Evolutionary conservation across 2,797 vertebrate genomes (phyloP).

Genomic region (Siniperca scherzeri): DNA sequence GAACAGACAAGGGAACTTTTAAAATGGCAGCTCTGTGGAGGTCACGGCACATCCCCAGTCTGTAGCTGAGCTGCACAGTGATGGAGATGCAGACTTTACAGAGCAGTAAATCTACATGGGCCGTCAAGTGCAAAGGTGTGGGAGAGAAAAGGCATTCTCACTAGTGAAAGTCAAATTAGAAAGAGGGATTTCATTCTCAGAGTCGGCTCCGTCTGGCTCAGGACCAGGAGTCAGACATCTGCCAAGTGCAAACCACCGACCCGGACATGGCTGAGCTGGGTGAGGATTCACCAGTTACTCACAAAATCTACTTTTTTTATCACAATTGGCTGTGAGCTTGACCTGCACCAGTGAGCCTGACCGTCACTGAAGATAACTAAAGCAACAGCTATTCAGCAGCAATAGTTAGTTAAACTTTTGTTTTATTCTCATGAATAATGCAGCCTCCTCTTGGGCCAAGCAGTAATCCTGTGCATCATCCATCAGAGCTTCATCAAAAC

Average conservation of each 20-base stretch:
- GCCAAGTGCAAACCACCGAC: conserved; percentile 72
- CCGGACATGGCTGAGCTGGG: conserved; percentile 34
- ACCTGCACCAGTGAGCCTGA: background rate
- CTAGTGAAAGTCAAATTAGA: conserved; percentile 75
- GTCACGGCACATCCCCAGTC: conserved; percentile 24
- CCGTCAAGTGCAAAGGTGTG: conserved; percentile 47
- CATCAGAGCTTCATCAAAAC: conserved; percentile 53
- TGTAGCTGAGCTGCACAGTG: conserved; percentile 23
- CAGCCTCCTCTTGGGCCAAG: conserved; percentile 20
- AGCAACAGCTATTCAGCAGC: background rate
- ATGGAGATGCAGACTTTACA: conserved; percentile 58
- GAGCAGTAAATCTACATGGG: conserved; percentile 65
- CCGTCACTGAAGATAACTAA: conserved; percentile 1
- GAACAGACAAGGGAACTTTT: conserved; percentile 36
- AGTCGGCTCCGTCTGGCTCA: conserved; percentile 56
- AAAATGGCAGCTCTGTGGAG: conserved; percentile 60
- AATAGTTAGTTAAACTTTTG: background rate
- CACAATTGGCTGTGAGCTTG: conserved; percentile 10
- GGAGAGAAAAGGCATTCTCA: conserved; percentile 71
- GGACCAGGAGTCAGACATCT: conserved; percentile 47
- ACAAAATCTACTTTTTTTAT: conserved; percentile 20
- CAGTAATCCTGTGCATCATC: conserved; percentile 42
- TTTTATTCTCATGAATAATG: conserved; percentile 22
- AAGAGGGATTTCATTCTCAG: conserved; percentile 59
- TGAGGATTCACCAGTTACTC: conserved; percentile 29